Percentiles rank a stretch among this genome's conserved stretches.
Evolutionary conservation across 2,113 vertebrate species (phyloP).

Genomic region (Chaetorhynchus papuensis): DNA sequence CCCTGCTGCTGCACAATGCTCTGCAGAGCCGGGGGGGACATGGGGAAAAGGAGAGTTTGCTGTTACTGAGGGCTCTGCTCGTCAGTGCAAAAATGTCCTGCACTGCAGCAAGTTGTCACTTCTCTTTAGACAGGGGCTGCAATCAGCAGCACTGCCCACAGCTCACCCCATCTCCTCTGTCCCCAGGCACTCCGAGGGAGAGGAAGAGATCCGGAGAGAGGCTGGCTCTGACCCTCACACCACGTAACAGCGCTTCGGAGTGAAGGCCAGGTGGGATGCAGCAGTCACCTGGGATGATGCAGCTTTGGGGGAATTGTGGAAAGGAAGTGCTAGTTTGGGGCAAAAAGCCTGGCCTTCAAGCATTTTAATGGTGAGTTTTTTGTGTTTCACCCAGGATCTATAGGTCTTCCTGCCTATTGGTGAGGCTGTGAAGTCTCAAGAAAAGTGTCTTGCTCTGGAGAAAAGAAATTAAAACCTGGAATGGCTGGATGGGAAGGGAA

Average conservation of each 20-base stretch:
- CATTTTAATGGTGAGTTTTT: not conserved
- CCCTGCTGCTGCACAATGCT: not conserved
- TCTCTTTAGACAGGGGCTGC: not conserved
- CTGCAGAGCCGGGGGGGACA: rapidly evolving
- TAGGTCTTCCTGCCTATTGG: not conserved
- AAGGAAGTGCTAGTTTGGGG: not conserved
- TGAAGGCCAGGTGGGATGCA: not conserved
- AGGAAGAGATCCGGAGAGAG: conserved; percentile 22
- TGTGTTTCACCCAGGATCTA: not conserved
- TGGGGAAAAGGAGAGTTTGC: not conserved
- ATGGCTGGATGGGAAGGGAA: not conserved
- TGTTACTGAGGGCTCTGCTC: not conserved
- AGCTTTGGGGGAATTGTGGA: not conserved
- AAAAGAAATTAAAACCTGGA: not conserved
- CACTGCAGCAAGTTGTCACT: not conserved
- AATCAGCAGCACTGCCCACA: not conserved
- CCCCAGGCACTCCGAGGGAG: conserved; percentile 29
- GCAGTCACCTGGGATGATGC: not conserved
- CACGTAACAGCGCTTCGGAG: not conserved
- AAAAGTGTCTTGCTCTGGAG: not conserved
- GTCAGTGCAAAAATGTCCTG: not conserved
- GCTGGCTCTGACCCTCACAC: not conserved
- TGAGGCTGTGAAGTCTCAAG: not conserved
- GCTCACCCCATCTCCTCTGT: not conserved
- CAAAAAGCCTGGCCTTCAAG: not conserved